Base-by-base conservation (phyloP, 2,888 invertebrate genomes). In the Drosophila dives region DNA sequence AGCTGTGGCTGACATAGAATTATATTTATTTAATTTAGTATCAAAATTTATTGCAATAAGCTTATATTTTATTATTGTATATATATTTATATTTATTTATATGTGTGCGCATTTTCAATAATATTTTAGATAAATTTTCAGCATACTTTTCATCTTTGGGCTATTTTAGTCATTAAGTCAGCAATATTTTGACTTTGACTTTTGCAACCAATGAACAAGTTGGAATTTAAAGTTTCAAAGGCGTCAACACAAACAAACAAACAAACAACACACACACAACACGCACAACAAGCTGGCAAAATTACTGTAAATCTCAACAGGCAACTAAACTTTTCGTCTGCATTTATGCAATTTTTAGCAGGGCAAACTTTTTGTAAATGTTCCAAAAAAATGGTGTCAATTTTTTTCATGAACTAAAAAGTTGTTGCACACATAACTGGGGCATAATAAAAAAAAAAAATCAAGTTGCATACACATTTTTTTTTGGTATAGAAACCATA, bases 401-500 rank as follows among this genome's bases (percentile, higher is more conserved):
- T 74, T 72, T 78, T 54, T 51, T 20, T n/a, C 6, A 55, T 59
- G 50, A 23, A 15, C 34, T 5, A 2, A 29, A 29, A 29, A 29
- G 29, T 29, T 29, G 29, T 29, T 29, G 29, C 29, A 29, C 58
- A 59, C 58, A 65, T 60, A 64, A 70, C 64, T 53, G 55, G 42
- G 33, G 3, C 42, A 42, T 20, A 42, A 42, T 6, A 2, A 11
- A 45, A 20, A 15, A 4, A 45, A 71, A 78, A 80, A 74, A 45
- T 29, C 29, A 1, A 70, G 62, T 78, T 78, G 75, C 67, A 77
- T 64, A 63, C 53, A 69, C 1, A n/a, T 40, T 62, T 73, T 26
- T 32, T 63, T 68, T 78, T 33, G 50, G 56, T 45, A 55, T 56
- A 69, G 71, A 58, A 63, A 72, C 64, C 74, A 74, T 79, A 85